phyloP scores from a whole-genome alignment of 2,797 vertebrate genomes.

The Mus caroli region DNA sequence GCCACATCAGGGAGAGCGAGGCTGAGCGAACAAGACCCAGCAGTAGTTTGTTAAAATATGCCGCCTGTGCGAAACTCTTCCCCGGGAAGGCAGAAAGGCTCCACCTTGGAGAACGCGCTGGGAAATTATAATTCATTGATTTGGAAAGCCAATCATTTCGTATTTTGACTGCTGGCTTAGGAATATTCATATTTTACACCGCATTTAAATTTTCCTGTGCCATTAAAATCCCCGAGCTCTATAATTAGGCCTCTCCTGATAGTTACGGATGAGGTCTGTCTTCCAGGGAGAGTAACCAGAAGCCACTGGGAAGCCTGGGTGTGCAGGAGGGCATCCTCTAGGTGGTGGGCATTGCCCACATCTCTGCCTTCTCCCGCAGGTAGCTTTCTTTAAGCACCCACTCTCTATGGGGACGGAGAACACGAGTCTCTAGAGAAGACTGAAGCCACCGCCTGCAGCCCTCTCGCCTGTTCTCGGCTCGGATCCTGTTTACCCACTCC shows the following conservation, averaged over 20 bases:
- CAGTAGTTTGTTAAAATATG: conserved; percentile 63
- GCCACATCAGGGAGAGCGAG: not conserved
- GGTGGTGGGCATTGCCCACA: conserved; percentile 46
- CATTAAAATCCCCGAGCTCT: conserved; percentile 90
- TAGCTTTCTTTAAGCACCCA: conserved; percentile 18
- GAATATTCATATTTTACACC: conserved; percentile 89
- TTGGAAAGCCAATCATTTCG: conserved; percentile 88
- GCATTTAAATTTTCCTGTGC: conserved; percentile 90
- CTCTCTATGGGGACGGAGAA: not conserved
- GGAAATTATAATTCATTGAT: conserved; percentile 84
- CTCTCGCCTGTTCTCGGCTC: not conserved
- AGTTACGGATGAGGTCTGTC: conserved; percentile 88
- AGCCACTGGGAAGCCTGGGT: conserved; percentile 83
- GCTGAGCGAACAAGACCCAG: conserved; percentile 27
- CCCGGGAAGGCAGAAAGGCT: conserved; percentile 71
- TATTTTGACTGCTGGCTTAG: conserved; percentile 86
- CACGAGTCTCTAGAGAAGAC: conserved; percentile 52
- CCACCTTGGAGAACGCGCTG: conserved; percentile 74
- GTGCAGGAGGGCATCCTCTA: conserved; percentile 80
- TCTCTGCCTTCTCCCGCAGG: conserved; percentile 73
- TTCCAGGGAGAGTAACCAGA: conserved; percentile 81
- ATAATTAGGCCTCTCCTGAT: conserved; percentile 91
- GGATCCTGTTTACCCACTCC: conserved; percentile 53
- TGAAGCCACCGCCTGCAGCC: not conserved
- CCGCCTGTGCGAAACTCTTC: not conserved